Evolutionary conservation across 1,140 invertebrate species (phyloP).

Genomic region (Drosophila elegans): DNA sequence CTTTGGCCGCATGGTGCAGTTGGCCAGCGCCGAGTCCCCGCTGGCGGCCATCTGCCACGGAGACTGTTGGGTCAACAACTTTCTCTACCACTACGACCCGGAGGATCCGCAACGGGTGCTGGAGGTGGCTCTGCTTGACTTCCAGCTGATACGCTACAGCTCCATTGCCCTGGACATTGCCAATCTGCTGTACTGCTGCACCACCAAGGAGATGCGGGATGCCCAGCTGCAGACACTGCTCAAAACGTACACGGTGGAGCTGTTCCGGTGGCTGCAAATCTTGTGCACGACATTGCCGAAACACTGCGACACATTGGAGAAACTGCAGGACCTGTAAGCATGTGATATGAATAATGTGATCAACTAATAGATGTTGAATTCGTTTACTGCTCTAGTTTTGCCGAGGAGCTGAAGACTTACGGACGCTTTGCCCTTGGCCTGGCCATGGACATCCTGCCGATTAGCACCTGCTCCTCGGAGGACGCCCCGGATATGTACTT

Average conservation of each 20-base stretch:
- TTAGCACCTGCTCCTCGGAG: conserved; percentile 89
- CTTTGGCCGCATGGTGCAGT: conserved; percentile 89
- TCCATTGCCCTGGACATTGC: conserved; percentile 89
- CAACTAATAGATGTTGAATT: neutral
- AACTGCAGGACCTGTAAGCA: conserved; percentile 86
- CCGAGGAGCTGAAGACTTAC: conserved; percentile 88
- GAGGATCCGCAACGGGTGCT: conserved; percentile 57
- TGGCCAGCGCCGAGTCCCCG: conserved; percentile 87
- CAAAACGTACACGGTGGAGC: conserved; percentile 85
- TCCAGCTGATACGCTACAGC: conserved; percentile 89
- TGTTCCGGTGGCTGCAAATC: conserved; percentile 85
- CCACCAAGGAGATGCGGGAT: conserved; percentile 87
- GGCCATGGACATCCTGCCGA: conserved; percentile 90
- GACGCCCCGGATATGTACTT: conserved; percentile 89
- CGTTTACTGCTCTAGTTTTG: conserved; percentile 84
- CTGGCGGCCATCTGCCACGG: conserved; percentile 90
- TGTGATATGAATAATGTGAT: too few relatives aligned
- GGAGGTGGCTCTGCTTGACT: conserved; percentile 88
- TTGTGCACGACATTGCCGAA: conserved; percentile 84
- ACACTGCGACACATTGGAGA: conserved; percentile 85
- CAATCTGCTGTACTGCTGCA: conserved; percentile 89
- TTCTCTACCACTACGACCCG: conserved; percentile 87
- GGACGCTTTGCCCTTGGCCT: conserved; percentile 89
- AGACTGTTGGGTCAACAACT: conserved; percentile 92
- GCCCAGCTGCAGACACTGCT: conserved; percentile 87